Conservation (phyloP, 2,113 vertebrate genomes). For the Rhadina sibilatrix region DNA sequence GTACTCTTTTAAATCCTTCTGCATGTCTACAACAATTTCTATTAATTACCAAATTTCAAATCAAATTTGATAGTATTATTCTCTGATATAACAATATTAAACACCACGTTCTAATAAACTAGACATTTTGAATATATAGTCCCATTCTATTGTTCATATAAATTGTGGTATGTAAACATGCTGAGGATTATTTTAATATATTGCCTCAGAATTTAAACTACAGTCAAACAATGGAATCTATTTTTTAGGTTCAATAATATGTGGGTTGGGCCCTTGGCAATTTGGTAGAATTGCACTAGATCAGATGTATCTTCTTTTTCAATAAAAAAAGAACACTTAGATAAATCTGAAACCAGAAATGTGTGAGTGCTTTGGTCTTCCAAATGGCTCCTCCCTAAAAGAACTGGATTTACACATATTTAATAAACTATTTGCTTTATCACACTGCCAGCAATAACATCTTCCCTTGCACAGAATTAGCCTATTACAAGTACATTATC, state of each 20-base stretch:
- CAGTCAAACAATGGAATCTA: neutral
- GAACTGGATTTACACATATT: neutral
- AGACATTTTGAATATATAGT: neutral
- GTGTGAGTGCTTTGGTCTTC: neutral
- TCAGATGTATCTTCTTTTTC: neutral
- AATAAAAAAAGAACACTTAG: neutral
- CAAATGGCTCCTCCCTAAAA: neutral
- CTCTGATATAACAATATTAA: neutral
- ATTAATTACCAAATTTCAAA: neutral
- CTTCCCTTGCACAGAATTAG: neutral
- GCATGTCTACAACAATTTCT: neutral
- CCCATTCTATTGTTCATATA: neutral
- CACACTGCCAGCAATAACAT: neutral
- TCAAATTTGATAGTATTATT: neutral
- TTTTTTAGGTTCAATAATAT: neutral
- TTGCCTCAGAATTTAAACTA: neutral
- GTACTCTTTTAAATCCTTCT: neutral
- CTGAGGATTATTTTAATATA: neutral
- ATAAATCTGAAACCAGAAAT: neutral
- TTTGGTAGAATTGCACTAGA: neutral
- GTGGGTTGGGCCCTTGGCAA: neutral
- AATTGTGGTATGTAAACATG: neutral
- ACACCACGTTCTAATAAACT: neutral
- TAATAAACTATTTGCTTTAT: neutral
- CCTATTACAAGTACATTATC: neutral